Conservation (phyloP, 2,888 invertebrate species). For the Clivina fossor region DNA sequence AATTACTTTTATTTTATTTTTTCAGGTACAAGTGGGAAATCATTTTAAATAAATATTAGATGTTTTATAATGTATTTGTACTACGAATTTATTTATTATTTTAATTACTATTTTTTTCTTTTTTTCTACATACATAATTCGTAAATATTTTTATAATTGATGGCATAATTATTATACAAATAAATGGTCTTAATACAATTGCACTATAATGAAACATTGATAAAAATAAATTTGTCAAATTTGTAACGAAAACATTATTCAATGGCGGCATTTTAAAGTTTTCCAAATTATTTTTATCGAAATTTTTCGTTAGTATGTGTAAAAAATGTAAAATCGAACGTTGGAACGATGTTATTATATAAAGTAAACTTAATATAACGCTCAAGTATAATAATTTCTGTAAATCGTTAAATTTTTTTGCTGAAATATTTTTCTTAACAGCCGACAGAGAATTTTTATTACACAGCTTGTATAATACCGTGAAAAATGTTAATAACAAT, state of each 20-base stretch:
- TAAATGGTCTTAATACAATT: constrained; percentile 42
- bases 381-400: constrained; percentile 45
- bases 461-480: constrained; percentile 44
- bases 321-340: constrained; percentile 45
- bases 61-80: constrained; percentile 3
- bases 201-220: constrained; percentile 48
- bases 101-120: constrained; percentile 20
- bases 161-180: constrained; percentile 38
- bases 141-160: constrained; percentile 30
- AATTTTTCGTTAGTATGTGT: constrained; percentile 41
- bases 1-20: constrained; percentile 6
- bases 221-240: constrained; percentile 41
- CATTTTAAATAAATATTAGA: constrained; percentile 18
- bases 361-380: constrained; percentile 44
- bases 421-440: constrained; percentile 44
- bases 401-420: constrained; percentile 46
- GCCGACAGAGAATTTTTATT: constrained; percentile 42
- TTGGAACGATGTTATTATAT: constrained; percentile 47
- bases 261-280: constrained; percentile 48
- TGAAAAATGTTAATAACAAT: constrained; percentile 44
- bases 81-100: constrained; percentile 6
- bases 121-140: constrained; percentile 13
- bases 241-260: constrained; percentile 43
- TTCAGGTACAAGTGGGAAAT: constrained; percentile 23
- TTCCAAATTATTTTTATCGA: constrained; percentile 37